phyloP scores from a whole-genome alignment of 1,140 invertebrate genomes.

The Prorops nasuta region DNA sequence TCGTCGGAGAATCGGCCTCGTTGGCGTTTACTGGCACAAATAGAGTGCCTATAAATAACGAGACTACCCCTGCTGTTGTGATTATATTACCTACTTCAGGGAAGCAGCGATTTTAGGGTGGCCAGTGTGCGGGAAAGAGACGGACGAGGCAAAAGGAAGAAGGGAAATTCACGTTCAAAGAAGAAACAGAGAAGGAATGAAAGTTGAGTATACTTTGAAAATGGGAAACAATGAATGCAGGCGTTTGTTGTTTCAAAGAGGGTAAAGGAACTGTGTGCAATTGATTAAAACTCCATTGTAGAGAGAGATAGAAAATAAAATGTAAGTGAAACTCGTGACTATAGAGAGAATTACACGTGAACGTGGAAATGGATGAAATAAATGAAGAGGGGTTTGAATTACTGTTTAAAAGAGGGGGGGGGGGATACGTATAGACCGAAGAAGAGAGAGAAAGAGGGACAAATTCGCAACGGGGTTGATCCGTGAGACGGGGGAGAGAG shows the following conservation, averaged over 20 bases:
- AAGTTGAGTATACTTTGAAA: no score
- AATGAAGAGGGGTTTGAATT: conserved; percentile 10
- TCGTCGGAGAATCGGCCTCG: conserved; percentile 27
- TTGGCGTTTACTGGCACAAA: conserved; percentile 27
- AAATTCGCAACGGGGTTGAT: conserved; percentile 8
- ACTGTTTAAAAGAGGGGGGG: background rate
- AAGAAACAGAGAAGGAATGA: no score
- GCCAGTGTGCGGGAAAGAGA: conserved; percentile 19
- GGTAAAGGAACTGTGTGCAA: no score
- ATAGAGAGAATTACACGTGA: no score
- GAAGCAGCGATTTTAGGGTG: conserved; percentile 13
- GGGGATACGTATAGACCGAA: background rate
- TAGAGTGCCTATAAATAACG: conserved; percentile 56
- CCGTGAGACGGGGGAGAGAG: conserved; percentile 22
- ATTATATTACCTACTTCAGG: conserved; percentile 52
- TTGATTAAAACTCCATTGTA: no score
- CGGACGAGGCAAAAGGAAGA: background rate
- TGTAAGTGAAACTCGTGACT: no score
- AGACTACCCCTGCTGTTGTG: conserved; percentile 53
- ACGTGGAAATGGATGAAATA: no score
- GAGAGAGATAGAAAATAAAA: no score
- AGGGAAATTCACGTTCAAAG: no score
- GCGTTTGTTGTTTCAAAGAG: no score
- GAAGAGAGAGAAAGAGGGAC: conserved; percentile 10
- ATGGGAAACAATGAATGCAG: no score